Evolutionary conservation across 2,797 vertebrate species (phyloP), one percentile per base, ranked within the genome.

Genomic region (Antrozous pallidus): DNA sequence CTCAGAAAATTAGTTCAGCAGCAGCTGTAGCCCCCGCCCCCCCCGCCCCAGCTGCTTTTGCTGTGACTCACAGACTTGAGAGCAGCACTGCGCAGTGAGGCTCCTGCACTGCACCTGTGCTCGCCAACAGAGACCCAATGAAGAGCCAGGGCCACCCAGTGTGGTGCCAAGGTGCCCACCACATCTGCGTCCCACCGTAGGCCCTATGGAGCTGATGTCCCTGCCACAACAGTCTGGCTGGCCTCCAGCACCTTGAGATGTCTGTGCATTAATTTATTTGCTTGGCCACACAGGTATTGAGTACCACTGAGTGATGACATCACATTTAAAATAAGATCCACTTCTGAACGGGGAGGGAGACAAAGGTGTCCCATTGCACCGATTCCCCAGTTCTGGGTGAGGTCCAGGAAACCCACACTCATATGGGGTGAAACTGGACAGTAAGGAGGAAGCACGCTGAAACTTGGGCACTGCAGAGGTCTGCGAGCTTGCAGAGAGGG

Each of bases 261-360:
- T 56, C 65, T 70, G 38, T 47, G n/a, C 3, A 2, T 79, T 38
- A 20, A 47, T 36, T 47, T 36, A 28, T 65, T 24, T 82, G 45
- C 58, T 80, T 28, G n/a, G 26, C 4, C 20, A 6, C 54, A 9
- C 3, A 45, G 6, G 65, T 73, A 12, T 6, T 47, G 40, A 69
- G 70, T 3, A 47, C 13, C 22, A 24, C 17, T 63, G 58, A 69
- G 99, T 0, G 99, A 99, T 0, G 98, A 98, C 99, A 99, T 99
- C 87, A 98, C 98, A 13, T 99, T 99, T 0, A 99, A 99, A 96
- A 99, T 99, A 54, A 99, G 99, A 97, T 99, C 99, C 0, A 99
- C 99, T 97, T 99, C 99, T 0, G 99, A 99, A n/a, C n/a, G n/a
- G n/a, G n/a, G n/a, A n/a, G n/a, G n/a, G n/a, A n/a, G n/a, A n/a